Evolutionary conservation across 2,888 invertebrate species (phyloP), one percentile per base, ranked within the genome.

Genomic region (Nomada fabriciana): DNA sequence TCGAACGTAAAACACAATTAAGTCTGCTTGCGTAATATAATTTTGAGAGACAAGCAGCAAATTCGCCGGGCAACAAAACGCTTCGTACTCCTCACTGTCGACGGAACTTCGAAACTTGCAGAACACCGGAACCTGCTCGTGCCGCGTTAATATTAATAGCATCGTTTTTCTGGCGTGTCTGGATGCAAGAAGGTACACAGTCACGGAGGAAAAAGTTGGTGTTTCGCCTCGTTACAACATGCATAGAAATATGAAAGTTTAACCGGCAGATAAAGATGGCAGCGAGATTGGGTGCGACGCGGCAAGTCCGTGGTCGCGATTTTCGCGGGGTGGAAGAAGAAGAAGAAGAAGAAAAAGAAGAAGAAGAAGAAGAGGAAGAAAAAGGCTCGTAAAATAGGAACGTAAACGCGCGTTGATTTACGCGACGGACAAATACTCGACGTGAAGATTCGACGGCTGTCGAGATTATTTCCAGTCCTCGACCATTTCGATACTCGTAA

Each of bases 171-270:
- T 52, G 63, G 25, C 70, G 15, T 59, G 70, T 25, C 57, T 59
- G 65, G n/a, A 50, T 20, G 67, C 65, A 60, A 70, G 47, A 60
- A 70, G 70, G 59, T 70, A 29, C 59, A 43, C 79, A 63, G 65
- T 69, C 68, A 53, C 57, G 74, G 47, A 36, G 59, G 53, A 74
- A 59, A 70, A 81, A 81, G 61, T 55, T 53, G 20, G 65, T 59
- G 76, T 65, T 77, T 52, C 60, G 61, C 23, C 55, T 75, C 55
- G 74, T 73, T 86, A 74, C 83, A 86, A 86, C 78, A 81, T 86
- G 86, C 86, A 83, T 77, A 72, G 74, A 73, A 78, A 71, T 76
- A 84, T 86, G 72, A 86, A 86, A 85, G 73, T 86, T 83, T 83
- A 80, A 83, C 71, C 70, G 61, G 67, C 47, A 43, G 70, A 53